Conservation (phyloP, 2,888 invertebrate species). For the Muschampia plurimacula region DNA sequence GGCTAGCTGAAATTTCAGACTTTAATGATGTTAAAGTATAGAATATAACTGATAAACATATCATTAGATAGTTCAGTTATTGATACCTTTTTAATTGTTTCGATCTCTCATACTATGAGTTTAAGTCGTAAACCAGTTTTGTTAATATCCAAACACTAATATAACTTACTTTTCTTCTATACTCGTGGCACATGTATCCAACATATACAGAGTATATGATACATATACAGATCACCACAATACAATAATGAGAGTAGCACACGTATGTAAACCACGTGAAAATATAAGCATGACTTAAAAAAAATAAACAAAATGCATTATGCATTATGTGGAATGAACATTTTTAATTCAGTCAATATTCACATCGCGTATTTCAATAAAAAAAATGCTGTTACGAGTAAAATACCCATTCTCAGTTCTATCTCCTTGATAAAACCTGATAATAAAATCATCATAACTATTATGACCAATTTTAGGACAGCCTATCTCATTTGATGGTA, state of each 20-base stretch:
- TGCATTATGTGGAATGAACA: conserved; percentile 56
- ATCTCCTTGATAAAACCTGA: background rate
- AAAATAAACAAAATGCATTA: conserved; percentile 43
- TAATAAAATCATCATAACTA: background rate
- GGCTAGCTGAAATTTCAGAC: no score
- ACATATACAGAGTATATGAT: conserved; percentile 44
- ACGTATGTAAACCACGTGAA: background rate
- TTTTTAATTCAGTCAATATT: conserved; percentile 56
- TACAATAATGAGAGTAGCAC: background rate
- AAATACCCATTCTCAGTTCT: background rate
- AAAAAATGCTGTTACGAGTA: conserved; percentile 38
- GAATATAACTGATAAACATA: no score
- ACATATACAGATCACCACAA: conserved; percentile 6
- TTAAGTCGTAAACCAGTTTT: no score
- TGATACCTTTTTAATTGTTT: no score
- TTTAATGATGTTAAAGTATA: no score
- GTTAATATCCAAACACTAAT: no score
- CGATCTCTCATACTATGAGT: no score
- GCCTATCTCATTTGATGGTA: background rate
- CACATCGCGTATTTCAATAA: conserved; percentile 47
- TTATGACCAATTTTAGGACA: background rate
- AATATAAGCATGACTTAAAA: conserved; percentile 12
- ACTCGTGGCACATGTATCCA: conserved; percentile 32
- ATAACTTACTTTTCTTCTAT: background rate
- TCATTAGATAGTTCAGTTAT: no score